A percentile compares a stretch with the other conserved stretches of the same genome.
Evolutionary conservation across 2,888 invertebrate genomes (phyloP).

Genomic region (Trypoxylon attenuatum): DNA sequence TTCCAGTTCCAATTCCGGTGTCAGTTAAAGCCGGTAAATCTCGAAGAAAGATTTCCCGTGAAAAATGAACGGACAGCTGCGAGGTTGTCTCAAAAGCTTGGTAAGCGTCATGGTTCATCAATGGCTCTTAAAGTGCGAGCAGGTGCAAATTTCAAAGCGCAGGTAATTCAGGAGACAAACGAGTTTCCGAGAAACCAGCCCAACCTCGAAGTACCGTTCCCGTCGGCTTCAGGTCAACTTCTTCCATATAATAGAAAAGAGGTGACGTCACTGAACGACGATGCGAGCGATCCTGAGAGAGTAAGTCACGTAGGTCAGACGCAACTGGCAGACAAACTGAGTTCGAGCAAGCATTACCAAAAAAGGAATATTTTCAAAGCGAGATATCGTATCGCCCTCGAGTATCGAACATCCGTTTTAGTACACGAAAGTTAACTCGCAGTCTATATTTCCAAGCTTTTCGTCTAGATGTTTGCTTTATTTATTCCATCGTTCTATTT

Average conservation of each 20-base stretch:
- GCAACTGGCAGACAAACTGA: neutral
- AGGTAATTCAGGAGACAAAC: neutral
- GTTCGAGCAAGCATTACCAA: neutral
- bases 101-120: no score
- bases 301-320: neutral
- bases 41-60: neutral
- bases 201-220: conserved; percentile 1
- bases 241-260: neutral
- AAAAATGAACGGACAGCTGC: no score
- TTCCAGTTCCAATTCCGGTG: no score
- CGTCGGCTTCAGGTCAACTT: conserved; percentile 4
- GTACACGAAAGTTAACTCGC: no score
- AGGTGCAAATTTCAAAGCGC: neutral
- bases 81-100: no score
- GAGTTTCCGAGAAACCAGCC: conserved; percentile 1
- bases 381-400: conserved; percentile 4
- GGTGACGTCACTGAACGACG: conserved; percentile 7
- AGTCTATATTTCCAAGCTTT: no score
- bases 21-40: neutral
- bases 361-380: conserved; percentile 2
- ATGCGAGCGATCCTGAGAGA: conserved; percentile 21
- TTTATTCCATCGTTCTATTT: no score
- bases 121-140: neutral
- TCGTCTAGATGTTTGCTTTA: neutral
- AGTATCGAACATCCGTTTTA: conserved; percentile 6